Base-by-base conservation (phyloP, 2,888 invertebrate genomes). In the Willowsia nigromaculata region DNA sequence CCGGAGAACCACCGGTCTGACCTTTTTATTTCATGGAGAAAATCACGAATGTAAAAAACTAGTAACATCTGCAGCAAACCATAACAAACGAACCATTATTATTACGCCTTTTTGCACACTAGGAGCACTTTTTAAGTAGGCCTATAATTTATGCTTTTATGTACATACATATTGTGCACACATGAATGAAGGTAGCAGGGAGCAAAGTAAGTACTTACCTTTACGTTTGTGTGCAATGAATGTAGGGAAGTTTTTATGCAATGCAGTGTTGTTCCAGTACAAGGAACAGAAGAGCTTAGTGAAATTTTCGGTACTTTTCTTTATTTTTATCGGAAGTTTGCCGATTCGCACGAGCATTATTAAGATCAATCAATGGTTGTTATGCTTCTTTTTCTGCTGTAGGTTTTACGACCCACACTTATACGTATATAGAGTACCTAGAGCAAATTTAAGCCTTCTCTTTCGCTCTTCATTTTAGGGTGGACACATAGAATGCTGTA, bases 361-460 rank as follows among this genome's bases (percentile, higher is more conserved):
- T 87, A 87, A 88, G 88, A 88, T 88, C 82, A 88, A 88, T 88
- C 88, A 88, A 88, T 88, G 88, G 71, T 65, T 80, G 43, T 78
- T 84, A 84, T 43, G 71, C 71, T 71, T 37, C 40, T 68, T 83
- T 81, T 84, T 27, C 71, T 84, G 71, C 59, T 78, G 27, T 53
- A 78, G 50, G 11, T 78, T 78, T 78, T 78, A 78, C 76, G 30
- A 53, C 50, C n/a, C n/a, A 30, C 76, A 43, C 30, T 27, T 18
- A 47, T 47, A 74, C 1, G 33, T 0, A 68, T 15, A n/a, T 43
- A 43, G 25, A 78, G 30, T 78, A 30, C 40, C 71, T 71, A 43
- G 1, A 25, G 6, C n/a, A 65, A 65, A 68, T 15, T 50, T 83
- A 68, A 65, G 18, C 50, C 50, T 83, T 56, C 30, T 37, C 33